phyloP scores from a whole-genome alignment of 1,140 invertebrate species.

The Scaptodrosophila lebanonensis region DNA sequence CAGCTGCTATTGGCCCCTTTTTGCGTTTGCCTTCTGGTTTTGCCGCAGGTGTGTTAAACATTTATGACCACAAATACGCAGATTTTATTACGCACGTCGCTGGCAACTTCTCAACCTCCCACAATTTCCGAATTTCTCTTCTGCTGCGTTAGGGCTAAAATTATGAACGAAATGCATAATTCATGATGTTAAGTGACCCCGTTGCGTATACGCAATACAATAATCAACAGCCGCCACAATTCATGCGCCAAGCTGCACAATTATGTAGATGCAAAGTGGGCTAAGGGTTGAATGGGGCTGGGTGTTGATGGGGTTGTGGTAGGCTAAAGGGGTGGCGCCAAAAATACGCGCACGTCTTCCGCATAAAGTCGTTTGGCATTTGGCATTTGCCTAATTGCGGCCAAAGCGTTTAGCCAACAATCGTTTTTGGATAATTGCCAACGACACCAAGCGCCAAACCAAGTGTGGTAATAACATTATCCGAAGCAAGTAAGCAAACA shows the following conservation, averaged over 20 bases:
- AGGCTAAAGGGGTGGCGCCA: slow-evolving; percentile 1
- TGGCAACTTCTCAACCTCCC: slow-evolving; percentile 41
- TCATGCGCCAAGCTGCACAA: slow-evolving; percentile 47
- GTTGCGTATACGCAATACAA: slow-evolving; percentile 71
- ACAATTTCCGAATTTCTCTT: no score
- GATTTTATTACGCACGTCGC: slow-evolving; percentile 44
- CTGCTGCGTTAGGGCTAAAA: slow-evolving; percentile 22
- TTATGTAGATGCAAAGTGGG: neutral
- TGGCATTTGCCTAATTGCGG: slow-evolving; percentile 38
- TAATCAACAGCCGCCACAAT: no score
- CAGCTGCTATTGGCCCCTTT: slow-evolving; percentile 9
- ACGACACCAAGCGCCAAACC: no score
- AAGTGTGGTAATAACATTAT: slow-evolving; percentile 43
- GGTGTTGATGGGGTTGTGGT: neutral
- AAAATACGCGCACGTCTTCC: slow-evolving; percentile 24
- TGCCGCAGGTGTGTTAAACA: slow-evolving; percentile 69
- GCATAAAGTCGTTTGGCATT: slow-evolving; percentile 14
- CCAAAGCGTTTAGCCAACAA: slow-evolving; percentile 37
- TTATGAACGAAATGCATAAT: slow-evolving; percentile 68
- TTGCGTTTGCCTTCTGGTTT: slow-evolving; percentile 3
- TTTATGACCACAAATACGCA: slow-evolving; percentile 60
- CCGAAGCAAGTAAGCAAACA: slow-evolving; percentile 21
- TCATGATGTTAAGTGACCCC: slow-evolving; percentile 68
- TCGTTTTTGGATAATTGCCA: slow-evolving; percentile 43
- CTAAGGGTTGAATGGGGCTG: neutral